A percentile compares a stretch with the other conserved stretches of the same genome.
These are phyloP conservation scores for Amphiura filiformis DNA, from an alignment of 35 echinoderm and acorn worm genomes.

Conservation along the genomic window DNA sequence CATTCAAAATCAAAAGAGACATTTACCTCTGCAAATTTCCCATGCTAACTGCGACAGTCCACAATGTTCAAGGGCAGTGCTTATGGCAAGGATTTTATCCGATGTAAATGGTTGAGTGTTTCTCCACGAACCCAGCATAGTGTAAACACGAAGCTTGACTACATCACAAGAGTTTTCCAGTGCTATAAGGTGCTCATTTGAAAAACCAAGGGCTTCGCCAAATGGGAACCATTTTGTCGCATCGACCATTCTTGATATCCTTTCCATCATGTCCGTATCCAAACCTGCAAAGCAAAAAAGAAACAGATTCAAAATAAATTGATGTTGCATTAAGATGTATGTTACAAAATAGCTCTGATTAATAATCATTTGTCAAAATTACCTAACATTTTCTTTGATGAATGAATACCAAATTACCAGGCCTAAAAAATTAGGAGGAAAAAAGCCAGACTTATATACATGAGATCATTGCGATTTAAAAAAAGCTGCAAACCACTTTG, in stretches of 20 bases:
- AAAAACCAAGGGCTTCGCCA: not conserved
- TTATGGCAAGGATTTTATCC: conserved; percentile 12
- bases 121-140: conserved; percentile 14
- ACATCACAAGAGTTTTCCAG: not conserved
- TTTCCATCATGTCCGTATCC: not conserved
- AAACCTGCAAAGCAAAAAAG: not conserved
- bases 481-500: too few species aligned
- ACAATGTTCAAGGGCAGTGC: not conserved
- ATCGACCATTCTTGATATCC: not conserved
- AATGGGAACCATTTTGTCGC: not conserved
- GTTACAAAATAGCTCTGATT: too few species aligned
- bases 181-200: not conserved
- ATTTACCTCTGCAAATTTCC: conserved; percentile 6
- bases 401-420: too few species aligned
- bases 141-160: not conserved
- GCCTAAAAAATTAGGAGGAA: too few species aligned
- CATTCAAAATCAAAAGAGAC: too few species aligned
- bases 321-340: too few species aligned
- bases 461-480: too few species aligned
- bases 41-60: not conserved
- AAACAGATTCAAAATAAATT: too few species aligned
- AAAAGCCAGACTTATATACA: too few species aligned
- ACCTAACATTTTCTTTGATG: too few species aligned
- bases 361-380: too few species aligned
- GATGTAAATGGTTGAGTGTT: not conserved